These are phyloP conservation scores for Isurus oxyrinchus DNA, from an alignment of 2,113 vertebrate species.

Conservation along the genomic window DNA sequence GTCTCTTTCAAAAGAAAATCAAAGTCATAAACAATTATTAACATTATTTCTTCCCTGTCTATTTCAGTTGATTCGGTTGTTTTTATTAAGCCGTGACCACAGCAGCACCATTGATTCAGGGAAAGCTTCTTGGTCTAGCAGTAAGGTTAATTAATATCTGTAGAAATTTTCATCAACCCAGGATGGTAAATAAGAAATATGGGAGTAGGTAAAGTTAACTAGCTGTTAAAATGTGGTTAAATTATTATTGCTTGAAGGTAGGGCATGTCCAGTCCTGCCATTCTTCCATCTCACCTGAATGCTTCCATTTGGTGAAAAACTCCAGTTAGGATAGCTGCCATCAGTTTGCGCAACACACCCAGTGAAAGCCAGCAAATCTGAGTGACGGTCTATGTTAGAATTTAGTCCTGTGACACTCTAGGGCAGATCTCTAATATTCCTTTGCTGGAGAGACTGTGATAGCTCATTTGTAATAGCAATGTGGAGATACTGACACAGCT, in stretches of 20 bases:
- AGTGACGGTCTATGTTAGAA: background rate
- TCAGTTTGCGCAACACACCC: background rate
- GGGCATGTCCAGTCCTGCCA: background rate
- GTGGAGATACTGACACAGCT: background rate
- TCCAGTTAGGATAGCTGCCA: background rate
- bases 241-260: conserved; percentile 15
- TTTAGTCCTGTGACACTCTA: background rate
- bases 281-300: background rate
- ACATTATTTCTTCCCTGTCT: background rate
- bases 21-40: background rate
- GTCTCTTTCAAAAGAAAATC: background rate
- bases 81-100: background rate
- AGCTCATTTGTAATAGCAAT: background rate
- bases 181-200: background rate
- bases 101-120: background rate
- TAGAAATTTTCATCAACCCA: background rate
- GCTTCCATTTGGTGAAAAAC: background rate
- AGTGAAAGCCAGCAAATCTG: background rate
- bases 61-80: background rate
- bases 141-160: background rate
- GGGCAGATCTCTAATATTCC: background rate
- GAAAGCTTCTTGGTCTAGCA: background rate
- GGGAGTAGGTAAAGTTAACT: background rate
- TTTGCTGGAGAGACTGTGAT: background rate
- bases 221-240: background rate